These are phyloP conservation scores for Oopsacas minuta DNA, from an alignment of 37 sponge, comb jelly and placozoan species.

Conservation along the genomic window DNA sequence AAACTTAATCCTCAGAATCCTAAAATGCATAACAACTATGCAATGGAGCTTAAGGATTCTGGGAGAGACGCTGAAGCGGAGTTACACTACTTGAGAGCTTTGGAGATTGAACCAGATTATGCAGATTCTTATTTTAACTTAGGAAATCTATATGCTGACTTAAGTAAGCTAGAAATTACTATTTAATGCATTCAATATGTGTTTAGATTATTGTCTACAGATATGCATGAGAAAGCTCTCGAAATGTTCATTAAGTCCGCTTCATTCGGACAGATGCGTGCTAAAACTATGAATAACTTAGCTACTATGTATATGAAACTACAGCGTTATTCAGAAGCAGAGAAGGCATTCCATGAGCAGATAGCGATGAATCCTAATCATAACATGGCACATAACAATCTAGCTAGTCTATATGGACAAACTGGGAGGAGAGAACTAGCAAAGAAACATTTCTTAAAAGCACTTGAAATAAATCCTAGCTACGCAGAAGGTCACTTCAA, in stretches of 20 bases:
- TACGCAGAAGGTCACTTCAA: constrained; percentile 75
- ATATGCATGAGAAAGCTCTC: neutral
- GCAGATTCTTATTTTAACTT: constrained; percentile 65
- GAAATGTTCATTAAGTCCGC: constrained; percentile 51
- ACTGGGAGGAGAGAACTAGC: constrained; percentile 36
- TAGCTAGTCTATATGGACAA: constrained; percentile 72
- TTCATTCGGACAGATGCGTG: constrained; percentile 31
- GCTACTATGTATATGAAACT: constrained; percentile 65
- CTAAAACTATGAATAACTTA: constrained; percentile 68
- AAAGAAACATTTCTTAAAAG: constrained; percentile 63
- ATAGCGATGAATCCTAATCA: neutral
- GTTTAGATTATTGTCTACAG: neutral
- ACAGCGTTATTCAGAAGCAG: neutral
- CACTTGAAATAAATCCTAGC: constrained; percentile 43
- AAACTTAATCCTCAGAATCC: constrained; percentile 54
- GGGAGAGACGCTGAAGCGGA: constrained; percentile 41
- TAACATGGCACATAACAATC: neutral
- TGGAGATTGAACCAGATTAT: constrained; percentile 64
- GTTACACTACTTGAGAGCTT: constrained; percentile 36
- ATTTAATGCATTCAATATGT: constrained; percentile 18
- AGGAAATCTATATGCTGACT: constrained; percentile 65
- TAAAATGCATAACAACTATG: constrained; percentile 77
- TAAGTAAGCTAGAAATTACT: constrained; percentile 34
- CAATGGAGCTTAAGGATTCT: constrained; percentile 48
- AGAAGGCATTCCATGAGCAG: neutral